Base-by-base conservation (phyloP, 1,140 invertebrate species). In the Drosophila kepulauana region DNA sequence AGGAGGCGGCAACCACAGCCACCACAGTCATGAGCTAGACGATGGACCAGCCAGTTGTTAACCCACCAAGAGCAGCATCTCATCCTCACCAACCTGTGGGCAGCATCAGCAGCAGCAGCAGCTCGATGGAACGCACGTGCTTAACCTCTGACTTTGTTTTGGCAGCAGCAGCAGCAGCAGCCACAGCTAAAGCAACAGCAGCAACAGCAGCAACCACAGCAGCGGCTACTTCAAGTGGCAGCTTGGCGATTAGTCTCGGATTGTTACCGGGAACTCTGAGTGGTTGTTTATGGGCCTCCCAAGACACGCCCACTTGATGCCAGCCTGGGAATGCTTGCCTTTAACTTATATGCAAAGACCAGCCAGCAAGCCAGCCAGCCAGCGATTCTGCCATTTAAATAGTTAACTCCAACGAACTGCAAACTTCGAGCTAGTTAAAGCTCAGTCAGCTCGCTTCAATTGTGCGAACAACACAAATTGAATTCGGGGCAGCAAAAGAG, bases 91-190 rank as follows among this genome's bases (percentile, higher is more conserved):
- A 79, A 78, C 81, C 78, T 77, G 67, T 81, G 78, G 51, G 62
- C 78, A 30, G 20, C 20, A 20, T 20, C 20, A 25, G 3, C 20
- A 25, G 20, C 20, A 25, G 20, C 20, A 25, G 20, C 20, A 4
- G 30, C 61, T 63, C 57, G 49, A 64, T 78, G 75, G 65, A 82
- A 85, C 82, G 84, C 85, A 89, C 85, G 85, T 89, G 85, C 85
- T 89, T 89, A 89, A 89, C 85, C 85, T 89, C 81, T 89, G 85
- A 89, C 85, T 85, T 88, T 88, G 84, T 75, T 88, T 78, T 76
- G 77, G 77, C 76, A 75, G 62, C 66, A 58, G 52, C 70, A 70
- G 52, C 70, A 70, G 20, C 20, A 61, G 10, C 10, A 56, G 11
- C 20, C 20, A 25, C 20, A 25, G 20, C 20, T 25, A 25, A 25